Percentiles rank a stretch among this genome's conserved stretches.
phyloP scores from a whole-genome alignment of 1,140 invertebrate genomes.

The Hormaphis cornu region DNA sequence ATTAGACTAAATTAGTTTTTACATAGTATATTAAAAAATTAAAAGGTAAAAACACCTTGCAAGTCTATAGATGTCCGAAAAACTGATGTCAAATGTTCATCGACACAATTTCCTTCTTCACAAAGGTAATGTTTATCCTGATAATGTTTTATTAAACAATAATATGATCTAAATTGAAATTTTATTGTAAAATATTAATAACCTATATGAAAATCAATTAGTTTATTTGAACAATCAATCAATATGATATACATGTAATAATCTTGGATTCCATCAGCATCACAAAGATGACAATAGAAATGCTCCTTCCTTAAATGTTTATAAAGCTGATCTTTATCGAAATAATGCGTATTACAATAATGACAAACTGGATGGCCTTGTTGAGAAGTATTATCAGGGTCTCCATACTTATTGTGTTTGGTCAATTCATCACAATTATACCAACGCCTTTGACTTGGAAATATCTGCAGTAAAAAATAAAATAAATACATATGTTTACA shows the following conservation, averaged over 20 bases:
- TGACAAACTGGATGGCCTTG: slow-evolving; percentile 88
- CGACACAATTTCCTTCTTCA: slow-evolving; percentile 78
- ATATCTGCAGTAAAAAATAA: no score
- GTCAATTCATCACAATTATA: slow-evolving; percentile 72
- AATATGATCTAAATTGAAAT: slow-evolving; percentile 62
- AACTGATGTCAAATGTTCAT: slow-evolving; percentile 77
- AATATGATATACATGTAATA: slow-evolving; percentile 68
- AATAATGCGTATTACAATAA: slow-evolving; percentile 81
- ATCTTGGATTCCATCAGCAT: slow-evolving; percentile 78
- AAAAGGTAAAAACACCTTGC: no score
- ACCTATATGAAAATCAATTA: no score
- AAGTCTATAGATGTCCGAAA: slow-evolving; percentile 87
- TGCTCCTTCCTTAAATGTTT: slow-evolving; percentile 85
- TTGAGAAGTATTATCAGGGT: slow-evolving; percentile 83
- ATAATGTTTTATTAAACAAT: slow-evolving; percentile 74
- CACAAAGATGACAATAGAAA: slow-evolving; percentile 91
- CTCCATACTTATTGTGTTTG: slow-evolving; percentile 73
- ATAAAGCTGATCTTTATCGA: slow-evolving; percentile 86
- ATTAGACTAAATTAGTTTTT: not conserved
- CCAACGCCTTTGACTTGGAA: slow-evolving; percentile 74
- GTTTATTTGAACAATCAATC: slow-evolving; percentile 4
- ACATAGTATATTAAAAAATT: not conserved
- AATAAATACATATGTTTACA: no score
- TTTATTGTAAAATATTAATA: no score
- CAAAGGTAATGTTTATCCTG: slow-evolving; percentile 77